Conservation (phyloP, 2,888 invertebrate species). For the Megaustenia siamemsis region DNA sequence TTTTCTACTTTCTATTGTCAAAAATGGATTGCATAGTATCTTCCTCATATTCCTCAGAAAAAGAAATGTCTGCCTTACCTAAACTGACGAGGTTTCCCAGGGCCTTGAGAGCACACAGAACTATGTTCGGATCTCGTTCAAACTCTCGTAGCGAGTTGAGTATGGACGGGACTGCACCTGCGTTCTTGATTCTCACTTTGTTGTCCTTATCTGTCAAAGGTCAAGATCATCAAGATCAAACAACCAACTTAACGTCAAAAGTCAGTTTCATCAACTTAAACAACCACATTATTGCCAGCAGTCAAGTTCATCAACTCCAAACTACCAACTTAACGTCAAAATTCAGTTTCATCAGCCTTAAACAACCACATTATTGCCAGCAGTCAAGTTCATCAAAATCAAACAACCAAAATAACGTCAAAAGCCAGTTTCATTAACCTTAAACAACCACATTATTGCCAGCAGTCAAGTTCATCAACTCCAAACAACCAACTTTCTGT, state of each 20-base stretch:
- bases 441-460: slow-evolving; percentile 67
- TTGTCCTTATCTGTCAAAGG: slow-evolving; percentile 67
- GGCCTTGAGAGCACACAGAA: slow-evolving; percentile 65
- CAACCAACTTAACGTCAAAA: slow-evolving; percentile 68
- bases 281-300: slow-evolving; percentile 69
- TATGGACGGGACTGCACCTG: slow-evolving; percentile 67
- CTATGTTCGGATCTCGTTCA: slow-evolving; percentile 57
- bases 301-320: too few species aligned
- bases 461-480: too few species aligned
- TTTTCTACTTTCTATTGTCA: too few species aligned
- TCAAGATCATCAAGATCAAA: too few species aligned
- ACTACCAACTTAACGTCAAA: too few species aligned
- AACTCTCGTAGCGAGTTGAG: slow-evolving; percentile 62
- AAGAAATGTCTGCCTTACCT: slow-evolving; percentile 58
- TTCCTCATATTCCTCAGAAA: too few species aligned
- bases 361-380: slow-evolving; percentile 64
- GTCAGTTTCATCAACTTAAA: slow-evolving; percentile 70
- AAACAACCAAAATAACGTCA: slow-evolving; percentile 69
- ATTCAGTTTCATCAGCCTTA: too few species aligned
- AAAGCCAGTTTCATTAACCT: slow-evolving; percentile 56
- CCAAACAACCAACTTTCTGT: too few species aligned
- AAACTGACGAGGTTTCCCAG: slow-evolving; percentile 69
- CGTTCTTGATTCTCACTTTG: slow-evolving; percentile 67
- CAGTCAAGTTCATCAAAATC: slow-evolving; percentile 70
- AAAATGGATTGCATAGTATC: too few species aligned